These are phyloP conservation scores for Lycaena phlaeas DNA, from an alignment of 2,888 invertebrate species.

Conservation along the genomic window DNA sequence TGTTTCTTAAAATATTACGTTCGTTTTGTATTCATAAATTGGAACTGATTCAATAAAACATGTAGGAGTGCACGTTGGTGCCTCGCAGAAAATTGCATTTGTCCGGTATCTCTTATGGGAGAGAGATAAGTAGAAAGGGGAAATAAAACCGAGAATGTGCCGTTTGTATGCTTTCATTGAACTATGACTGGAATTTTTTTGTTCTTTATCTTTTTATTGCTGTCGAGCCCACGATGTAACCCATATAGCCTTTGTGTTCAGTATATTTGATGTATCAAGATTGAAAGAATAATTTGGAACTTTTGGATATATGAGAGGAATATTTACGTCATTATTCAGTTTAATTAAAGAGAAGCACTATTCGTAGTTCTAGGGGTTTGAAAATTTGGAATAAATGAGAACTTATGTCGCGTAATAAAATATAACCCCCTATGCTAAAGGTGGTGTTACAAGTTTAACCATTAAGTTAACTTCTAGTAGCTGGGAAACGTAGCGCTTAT, in stretches of 20 bases:
- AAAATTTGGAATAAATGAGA: too few relatives aligned
- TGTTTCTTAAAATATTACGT: slow-evolving; percentile 5
- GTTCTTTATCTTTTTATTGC: not conserved
- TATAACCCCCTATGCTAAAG: too few relatives aligned
- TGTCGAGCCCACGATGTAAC: slow-evolving; percentile 2
- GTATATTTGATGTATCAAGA: too few relatives aligned
- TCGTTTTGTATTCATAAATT: slow-evolving; percentile 11
- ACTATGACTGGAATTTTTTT: slow-evolving; percentile 3
- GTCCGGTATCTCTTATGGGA: slow-evolving; percentile 10
- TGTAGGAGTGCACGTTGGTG: slow-evolving; percentile 9
- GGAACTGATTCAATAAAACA: slow-evolving; percentile 12
- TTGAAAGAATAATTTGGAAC: too few relatives aligned
- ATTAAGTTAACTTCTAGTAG: too few relatives aligned
- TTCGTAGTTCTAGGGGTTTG: too few relatives aligned
- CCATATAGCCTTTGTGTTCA: slow-evolving; percentile 3
- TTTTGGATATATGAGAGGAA: too few relatives aligned
- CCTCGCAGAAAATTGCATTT: slow-evolving; percentile 11
- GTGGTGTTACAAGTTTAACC: too few relatives aligned
- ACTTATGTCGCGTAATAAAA: too few relatives aligned
- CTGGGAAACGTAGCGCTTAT: too few relatives aligned
- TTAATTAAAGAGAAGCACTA: too few relatives aligned
- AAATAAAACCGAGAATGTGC: slow-evolving; percentile 10
- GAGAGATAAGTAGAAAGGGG: slow-evolving; percentile 7
- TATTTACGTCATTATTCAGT: too few relatives aligned
- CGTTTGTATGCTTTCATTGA: slow-evolving; percentile 5